A percentile compares a stretch with the other conserved stretches of the same genome.
Conservation (phyloP, 1,140 invertebrate species). For the Neoseiulus cucumeris region DNA sequence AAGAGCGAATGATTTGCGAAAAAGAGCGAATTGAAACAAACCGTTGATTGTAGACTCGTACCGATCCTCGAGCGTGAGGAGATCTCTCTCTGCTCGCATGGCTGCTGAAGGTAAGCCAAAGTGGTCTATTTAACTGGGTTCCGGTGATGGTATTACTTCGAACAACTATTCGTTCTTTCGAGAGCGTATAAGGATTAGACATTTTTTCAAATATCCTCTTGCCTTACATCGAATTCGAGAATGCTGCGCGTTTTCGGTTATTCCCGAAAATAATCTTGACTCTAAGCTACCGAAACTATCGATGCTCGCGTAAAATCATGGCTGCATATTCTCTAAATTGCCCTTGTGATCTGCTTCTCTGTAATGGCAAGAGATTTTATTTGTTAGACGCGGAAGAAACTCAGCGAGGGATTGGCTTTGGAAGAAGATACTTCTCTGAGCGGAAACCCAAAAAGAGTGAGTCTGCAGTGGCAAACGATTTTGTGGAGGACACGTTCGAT, state of each 20-base stretch:
- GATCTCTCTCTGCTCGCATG: slow-evolving; percentile 20
- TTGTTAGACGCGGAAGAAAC: not conserved
- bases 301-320: no score
- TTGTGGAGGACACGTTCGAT: no score
- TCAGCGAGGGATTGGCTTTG: slow-evolving; percentile 4
- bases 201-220: no score
- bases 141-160: no score
- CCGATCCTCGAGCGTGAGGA: slow-evolving; percentile 16
- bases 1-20: not conserved
- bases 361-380: not conserved
- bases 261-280: no score
- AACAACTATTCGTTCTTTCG: no score
- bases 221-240: no score
- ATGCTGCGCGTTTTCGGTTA: no score
- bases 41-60: slow-evolving; percentile 11
- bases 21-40: slow-evolving; percentile 10
- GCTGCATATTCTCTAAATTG: no score
- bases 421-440: slow-evolving; percentile 9
- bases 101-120: slow-evolving; percentile 21
- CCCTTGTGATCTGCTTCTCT: not conserved
- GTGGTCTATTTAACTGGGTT: not conserved
- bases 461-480: not conserved
- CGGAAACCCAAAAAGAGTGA: slow-evolving; percentile 10
- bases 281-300: no score
- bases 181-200: no score